phyloP scores from a whole-genome alignment of 2,888 invertebrate species.

The Cephalotes varians region DNA sequence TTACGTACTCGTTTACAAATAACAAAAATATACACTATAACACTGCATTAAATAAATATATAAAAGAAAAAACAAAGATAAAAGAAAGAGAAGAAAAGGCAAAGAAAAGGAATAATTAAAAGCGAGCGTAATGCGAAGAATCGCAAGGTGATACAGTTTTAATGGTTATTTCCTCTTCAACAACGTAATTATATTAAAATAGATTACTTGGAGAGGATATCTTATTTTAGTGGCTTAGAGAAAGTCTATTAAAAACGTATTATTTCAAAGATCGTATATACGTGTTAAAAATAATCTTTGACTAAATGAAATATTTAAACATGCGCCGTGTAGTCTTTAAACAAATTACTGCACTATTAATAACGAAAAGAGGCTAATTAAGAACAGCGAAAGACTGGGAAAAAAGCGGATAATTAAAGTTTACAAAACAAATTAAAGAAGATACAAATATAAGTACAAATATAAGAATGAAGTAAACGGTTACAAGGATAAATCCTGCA shows the following conservation, averaged over 20 bases:
- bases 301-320: not conserved
- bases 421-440: not conserved
- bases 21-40: not conserved
- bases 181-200: conserved; percentile 74
- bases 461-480: not conserved
- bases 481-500: not conserved
- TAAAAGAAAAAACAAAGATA: not conserved
- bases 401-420: not conserved
- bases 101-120: conserved; percentile 42
- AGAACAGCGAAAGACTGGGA: not conserved
- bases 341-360: conserved; percentile 1
- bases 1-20: not conserved
- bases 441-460: not conserved
- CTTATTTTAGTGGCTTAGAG: conserved; percentile 68
- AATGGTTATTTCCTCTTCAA: conserved; percentile 63
- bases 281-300: conserved; percentile 3
- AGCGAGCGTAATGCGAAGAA: conserved; percentile 59
- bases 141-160: conserved; percentile 61
- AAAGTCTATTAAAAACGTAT: conserved; percentile 6
- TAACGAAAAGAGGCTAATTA: conserved; percentile 7
- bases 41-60: conserved; percentile 3
- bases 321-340: not conserved
- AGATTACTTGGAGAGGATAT: conserved; percentile 72
- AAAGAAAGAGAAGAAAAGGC: not conserved
- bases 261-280: conserved; percentile 2